These are phyloP conservation scores for Gila robusta DNA, from an alignment of 2,797 vertebrate genomes.

Conservation along the genomic window DNA sequence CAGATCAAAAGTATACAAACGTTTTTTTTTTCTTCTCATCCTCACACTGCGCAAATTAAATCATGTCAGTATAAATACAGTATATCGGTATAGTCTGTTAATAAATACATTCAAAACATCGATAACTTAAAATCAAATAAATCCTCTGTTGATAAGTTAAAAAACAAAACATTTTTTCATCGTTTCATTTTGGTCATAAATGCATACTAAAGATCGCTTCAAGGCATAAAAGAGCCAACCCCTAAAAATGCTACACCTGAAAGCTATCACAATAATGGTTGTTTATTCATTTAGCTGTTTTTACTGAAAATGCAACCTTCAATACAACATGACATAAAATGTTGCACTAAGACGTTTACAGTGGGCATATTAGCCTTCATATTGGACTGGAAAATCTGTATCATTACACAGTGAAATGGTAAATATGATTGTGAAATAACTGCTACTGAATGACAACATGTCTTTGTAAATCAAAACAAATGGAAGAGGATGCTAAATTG, in stretches of 20 bases:
- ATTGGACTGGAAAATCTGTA: background rate
- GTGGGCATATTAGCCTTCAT: background rate
- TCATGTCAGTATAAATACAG: slow-evolving; percentile 66
- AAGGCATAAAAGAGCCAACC: slow-evolving; percentile 24
- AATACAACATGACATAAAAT: slow-evolving; percentile 4
- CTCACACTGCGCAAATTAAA: slow-evolving; percentile 71
- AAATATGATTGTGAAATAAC: slow-evolving; percentile 11
- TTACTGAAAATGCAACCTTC: slow-evolving; percentile 20
- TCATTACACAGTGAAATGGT: slow-evolving; percentile 34
- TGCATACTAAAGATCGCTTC: slow-evolving; percentile 45
- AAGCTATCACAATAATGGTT: slow-evolving; percentile 22
- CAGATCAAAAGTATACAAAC: slow-evolving; percentile 81
- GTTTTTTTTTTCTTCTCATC: slow-evolving; percentile 41
- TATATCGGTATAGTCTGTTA: slow-evolving; percentile 47
- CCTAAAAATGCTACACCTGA: slow-evolving; percentile 35
- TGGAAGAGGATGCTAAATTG: background rate
- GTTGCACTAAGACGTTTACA: background rate
- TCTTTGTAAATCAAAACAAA: background rate
- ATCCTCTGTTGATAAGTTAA: slow-evolving; percentile 61
- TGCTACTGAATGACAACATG: slow-evolving; percentile 11
- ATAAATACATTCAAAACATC: slow-evolving; percentile 67
- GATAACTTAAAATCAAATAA: slow-evolving; percentile 59
- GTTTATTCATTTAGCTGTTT: slow-evolving; percentile 11
- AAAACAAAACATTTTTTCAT: slow-evolving; percentile 40
- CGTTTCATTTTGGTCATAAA: slow-evolving; percentile 51